Percentiles rank a stretch among this genome's conserved stretches.
phyloP scores from a whole-genome alignment of 2,797 vertebrate species.

The Danio aesculapii region DNA sequence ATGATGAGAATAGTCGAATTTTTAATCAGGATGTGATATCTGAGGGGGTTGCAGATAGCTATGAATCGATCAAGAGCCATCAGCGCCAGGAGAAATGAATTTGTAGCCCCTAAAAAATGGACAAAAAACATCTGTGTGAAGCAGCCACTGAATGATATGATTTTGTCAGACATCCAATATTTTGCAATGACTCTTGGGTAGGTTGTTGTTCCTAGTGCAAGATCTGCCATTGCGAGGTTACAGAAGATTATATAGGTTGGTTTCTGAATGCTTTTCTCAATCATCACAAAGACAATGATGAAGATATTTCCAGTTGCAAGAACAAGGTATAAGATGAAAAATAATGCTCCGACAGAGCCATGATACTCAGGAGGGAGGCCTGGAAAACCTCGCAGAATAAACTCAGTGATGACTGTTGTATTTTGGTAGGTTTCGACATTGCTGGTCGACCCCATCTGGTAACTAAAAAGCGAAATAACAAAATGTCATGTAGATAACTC shows the following conservation, averaged over 20 bases:
- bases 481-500: background rate
- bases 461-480: background rate
- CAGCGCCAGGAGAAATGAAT: slow-evolving; percentile 68
- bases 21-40: slow-evolving; percentile 64
- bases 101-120: slow-evolving; percentile 69
- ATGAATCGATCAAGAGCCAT: slow-evolving; percentile 76
- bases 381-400: slow-evolving; percentile 75
- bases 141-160: slow-evolving; percentile 67
- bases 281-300: slow-evolving; percentile 65
- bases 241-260: slow-evolving; percentile 72
- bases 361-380: slow-evolving; percentile 63
- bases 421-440: slow-evolving; percentile 6
- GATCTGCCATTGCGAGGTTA: slow-evolving; percentile 72
- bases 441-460: background rate
- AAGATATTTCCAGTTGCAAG: slow-evolving; percentile 72
- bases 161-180: slow-evolving; percentile 71
- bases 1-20: slow-evolving; percentile 40
- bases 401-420: slow-evolving; percentile 65
- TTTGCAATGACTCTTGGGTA: slow-evolving; percentile 71
- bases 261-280: slow-evolving; percentile 65
- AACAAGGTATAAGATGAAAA: slow-evolving; percentile 63
- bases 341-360: slow-evolving; percentile 55
- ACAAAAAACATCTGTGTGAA: slow-evolving; percentile 75
- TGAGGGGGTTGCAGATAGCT: slow-evolving; percentile 72
- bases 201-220: slow-evolving; percentile 67